phyloP scores from a whole-genome alignment of 1,140 invertebrate species.

The Nixonia krombeini region DNA sequence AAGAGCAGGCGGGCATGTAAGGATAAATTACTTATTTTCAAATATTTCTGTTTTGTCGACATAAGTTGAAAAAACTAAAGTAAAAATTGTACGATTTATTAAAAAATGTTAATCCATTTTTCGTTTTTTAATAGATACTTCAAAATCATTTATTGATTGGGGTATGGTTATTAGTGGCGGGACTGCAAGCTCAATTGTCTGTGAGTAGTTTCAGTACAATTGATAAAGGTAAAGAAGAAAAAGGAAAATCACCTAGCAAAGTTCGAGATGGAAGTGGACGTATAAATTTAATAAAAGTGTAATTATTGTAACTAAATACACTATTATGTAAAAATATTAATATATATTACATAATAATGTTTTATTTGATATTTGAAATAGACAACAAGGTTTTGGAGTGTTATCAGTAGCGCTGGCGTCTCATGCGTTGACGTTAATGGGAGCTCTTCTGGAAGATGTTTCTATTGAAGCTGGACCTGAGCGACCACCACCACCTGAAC shows the following conservation, averaged over 20 bases:
- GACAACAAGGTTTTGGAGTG: constrained; percentile 85
- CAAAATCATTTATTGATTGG: constrained; percentile 92
- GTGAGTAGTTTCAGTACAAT: constrained; percentile 72
- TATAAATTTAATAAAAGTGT: constrained; percentile 82
- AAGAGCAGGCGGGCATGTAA: constrained; percentile 88
- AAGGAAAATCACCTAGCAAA: constrained; percentile 78
- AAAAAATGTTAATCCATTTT: constrained; percentile 14
- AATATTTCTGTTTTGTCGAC: no score
- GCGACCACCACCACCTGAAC: constrained; percentile 61
- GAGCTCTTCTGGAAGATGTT: constrained; percentile 74
- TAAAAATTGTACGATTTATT: no score
- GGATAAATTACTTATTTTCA: constrained; percentile 42
- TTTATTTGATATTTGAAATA: constrained; percentile 38
- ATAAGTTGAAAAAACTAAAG: neutral
- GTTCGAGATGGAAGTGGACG: constrained; percentile 73
- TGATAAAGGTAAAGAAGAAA: constrained; percentile 76
- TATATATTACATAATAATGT: constrained; percentile 10
- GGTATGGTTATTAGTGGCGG: constrained; percentile 88
- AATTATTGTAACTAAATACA: constrained; percentile 52
- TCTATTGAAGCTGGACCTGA: constrained; percentile 72
- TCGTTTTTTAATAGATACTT: constrained; percentile 75
- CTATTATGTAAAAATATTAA: constrained; percentile 3
- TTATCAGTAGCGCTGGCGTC: constrained; percentile 85
- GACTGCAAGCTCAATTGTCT: constrained; percentile 82
- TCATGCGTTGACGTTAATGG: constrained; percentile 78